These are phyloP conservation scores for Pseudolaguvia tuberculata DNA, from an alignment of 2,113 vertebrate genomes.

Conservation along the genomic window DNA sequence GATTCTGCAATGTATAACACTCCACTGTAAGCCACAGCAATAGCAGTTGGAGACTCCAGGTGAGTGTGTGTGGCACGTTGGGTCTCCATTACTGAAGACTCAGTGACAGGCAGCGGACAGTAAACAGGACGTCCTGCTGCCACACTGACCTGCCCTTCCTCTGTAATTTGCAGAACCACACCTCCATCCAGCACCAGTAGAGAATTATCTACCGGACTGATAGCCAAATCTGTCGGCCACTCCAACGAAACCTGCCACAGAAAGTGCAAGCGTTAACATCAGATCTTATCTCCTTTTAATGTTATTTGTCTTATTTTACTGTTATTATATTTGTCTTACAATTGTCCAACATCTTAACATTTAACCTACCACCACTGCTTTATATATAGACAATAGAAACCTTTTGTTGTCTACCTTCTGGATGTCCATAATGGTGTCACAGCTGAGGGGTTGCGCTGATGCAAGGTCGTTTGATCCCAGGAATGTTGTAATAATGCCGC, in stretches of 20 bases:
- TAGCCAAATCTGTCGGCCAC: constrained; percentile 92
- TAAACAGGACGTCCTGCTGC: constrained; percentile 87
- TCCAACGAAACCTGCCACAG: constrained; percentile 84
- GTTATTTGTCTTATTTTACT: no score
- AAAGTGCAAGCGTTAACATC: neutral
- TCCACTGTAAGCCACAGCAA: constrained; percentile 86
- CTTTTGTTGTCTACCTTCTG: constrained; percentile 78
- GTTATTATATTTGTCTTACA: no score
- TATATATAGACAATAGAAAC: no score
- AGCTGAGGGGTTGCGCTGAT: constrained; percentile 88
- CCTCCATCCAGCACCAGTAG: constrained; percentile 94
- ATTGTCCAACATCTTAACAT: no score
- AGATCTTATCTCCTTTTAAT: no score
- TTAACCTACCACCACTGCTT: no score
- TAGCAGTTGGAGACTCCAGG: constrained; percentile 85
- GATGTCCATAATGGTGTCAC: constrained; percentile 95
- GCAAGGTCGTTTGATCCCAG: constrained; percentile 95
- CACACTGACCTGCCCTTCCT: constrained; percentile 91
- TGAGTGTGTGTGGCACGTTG: constrained; percentile 84
- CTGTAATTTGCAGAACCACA: constrained; percentile 89
- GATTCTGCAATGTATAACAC: constrained; percentile 90
- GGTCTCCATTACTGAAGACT: constrained; percentile 69
- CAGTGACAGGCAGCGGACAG: constrained; percentile 83
- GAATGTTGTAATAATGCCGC: constrained; percentile 92
- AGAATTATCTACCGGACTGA: constrained; percentile 97